These are phyloP conservation scores for Chaenodraco wilsoni DNA, from an alignment of 2,797 vertebrate genomes.

Conservation along the genomic window DNA sequence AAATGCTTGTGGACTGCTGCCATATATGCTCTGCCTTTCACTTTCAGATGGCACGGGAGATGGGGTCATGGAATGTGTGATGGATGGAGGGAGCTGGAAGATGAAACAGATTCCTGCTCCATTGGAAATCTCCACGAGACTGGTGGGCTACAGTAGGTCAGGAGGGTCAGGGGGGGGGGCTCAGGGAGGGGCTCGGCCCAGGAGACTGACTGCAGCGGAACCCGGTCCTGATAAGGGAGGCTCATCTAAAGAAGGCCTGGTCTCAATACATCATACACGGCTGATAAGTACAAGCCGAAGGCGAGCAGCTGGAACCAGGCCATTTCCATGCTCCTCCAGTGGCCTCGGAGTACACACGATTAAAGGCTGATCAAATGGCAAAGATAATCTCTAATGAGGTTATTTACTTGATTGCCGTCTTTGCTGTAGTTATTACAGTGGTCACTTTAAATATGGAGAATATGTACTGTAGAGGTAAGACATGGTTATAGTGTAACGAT, in stretches of 20 bases:
- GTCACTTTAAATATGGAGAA: neutral
- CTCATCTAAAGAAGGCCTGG: neutral
- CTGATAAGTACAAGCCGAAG: slow-evolving; percentile 35
- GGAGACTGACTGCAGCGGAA: slow-evolving; percentile 8
- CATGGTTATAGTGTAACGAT: neutral
- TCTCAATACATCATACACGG: slow-evolving; percentile 5
- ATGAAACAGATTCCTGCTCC: slow-evolving; percentile 37
- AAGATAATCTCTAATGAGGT: slow-evolving; percentile 15
- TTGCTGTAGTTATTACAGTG: slow-evolving; percentile 4
- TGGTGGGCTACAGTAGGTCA: neutral
- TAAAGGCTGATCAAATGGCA: slow-evolving; percentile 21
- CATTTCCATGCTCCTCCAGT: slow-evolving; percentile 19
- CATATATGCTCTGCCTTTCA: neutral
- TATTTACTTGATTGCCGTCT: slow-evolving; percentile 15
- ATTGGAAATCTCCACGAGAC: slow-evolving; percentile 21
- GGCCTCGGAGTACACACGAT: slow-evolving; percentile 26
- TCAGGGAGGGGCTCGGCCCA: slow-evolving; percentile 18
- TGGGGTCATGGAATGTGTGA: slow-evolving; percentile 29
- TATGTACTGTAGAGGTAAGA: slow-evolving; percentile 7
- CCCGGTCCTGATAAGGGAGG: slow-evolving; percentile 25
- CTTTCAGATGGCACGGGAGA: neutral
- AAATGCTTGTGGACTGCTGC: neutral
- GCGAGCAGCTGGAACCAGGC: slow-evolving; percentile 1
- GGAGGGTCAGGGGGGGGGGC: neutral
- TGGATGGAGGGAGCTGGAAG: slow-evolving; percentile 7